phyloP scores from a whole-genome alignment of 2,113 vertebrate species.

The Callithrix jacchus region DNA sequence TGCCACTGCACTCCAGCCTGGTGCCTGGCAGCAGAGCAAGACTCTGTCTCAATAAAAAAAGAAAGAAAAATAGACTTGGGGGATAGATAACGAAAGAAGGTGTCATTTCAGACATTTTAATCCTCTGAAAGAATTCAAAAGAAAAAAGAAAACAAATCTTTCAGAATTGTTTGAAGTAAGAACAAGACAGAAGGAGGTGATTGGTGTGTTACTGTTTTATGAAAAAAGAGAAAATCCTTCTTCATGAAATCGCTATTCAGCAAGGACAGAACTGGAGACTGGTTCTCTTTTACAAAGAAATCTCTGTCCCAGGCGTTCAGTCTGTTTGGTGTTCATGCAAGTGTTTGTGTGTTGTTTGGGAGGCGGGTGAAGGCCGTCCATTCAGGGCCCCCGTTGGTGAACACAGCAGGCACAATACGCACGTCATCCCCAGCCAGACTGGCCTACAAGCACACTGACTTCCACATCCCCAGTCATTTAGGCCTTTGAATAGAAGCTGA shows the following conservation, averaged over 20 bases:
- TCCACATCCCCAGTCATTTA: slow-evolving; percentile 49
- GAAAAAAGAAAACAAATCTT: not conserved
- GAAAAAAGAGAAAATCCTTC: not conserved
- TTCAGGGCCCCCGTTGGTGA: slow-evolving; percentile 31
- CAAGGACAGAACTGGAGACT: not conserved
- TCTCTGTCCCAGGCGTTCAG: not conserved
- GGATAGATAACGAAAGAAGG: not conserved
- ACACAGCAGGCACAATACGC: not conserved
- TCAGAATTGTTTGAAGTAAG: not conserved
- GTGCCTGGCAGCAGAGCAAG: no score
- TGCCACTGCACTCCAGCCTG: no score
- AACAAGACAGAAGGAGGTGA: not conserved
- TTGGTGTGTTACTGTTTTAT: not conserved
- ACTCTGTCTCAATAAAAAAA: no score
- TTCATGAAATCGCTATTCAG: not conserved
- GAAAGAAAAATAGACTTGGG: not conserved
- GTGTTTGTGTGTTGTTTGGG: slow-evolving; percentile 14
- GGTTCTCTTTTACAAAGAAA: slow-evolving; percentile 48
- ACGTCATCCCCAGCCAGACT: slow-evolving; percentile 59
- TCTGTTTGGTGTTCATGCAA: not conserved
- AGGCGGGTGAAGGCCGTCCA: not conserved
- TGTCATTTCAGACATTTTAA: not conserved
- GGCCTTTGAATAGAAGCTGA: slow-evolving; percentile 56
- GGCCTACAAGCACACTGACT: not conserved
- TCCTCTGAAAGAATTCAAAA: not conserved